Conservation (phyloP, 92 coral and sea anemone species). For the Chrysogorgia sp. region DNA sequence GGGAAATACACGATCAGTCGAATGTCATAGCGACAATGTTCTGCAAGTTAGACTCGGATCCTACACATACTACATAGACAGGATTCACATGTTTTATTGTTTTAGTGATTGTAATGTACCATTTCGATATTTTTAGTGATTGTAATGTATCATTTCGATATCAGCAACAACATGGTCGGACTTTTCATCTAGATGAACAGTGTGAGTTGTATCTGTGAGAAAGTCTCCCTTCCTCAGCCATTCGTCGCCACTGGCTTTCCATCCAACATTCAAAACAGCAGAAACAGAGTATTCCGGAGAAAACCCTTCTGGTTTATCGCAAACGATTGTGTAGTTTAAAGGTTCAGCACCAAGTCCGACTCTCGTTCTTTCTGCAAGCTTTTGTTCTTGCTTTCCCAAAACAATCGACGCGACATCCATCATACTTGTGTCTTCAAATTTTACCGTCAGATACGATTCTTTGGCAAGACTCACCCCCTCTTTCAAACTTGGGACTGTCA, state of each 20-base stretch:
- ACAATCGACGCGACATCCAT: conserved; percentile 61
- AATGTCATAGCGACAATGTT: no score
- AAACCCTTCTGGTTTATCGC: conserved; percentile 60
- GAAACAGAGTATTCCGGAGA: conserved; percentile 64
- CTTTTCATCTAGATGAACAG: conserved; percentile 56
- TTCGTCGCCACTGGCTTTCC: conserved; percentile 62
- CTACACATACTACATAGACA: background rate
- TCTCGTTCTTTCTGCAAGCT: conserved; percentile 64
- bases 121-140: background rate
- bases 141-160: conserved; percentile 48
- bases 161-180: conserved; percentile 58
- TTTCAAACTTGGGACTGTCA: conserved; percentile 6
- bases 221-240: conserved; percentile 80
- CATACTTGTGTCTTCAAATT: conserved; percentile 71
- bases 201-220: conserved; percentile 64
- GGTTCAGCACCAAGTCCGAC: conserved; percentile 47
- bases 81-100: background rate
- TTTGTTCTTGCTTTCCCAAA: conserved; percentile 65
- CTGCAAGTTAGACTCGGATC: no score
- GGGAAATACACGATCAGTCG: no score
- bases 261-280: conserved; percentile 89
- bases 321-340: conserved; percentile 68
- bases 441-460: conserved; percentile 68
- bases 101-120: no score
- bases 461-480: conserved; percentile 17